Conservation (phyloP, 2,888 invertebrate genomes). For the Trichopoda pennipes region DNA sequence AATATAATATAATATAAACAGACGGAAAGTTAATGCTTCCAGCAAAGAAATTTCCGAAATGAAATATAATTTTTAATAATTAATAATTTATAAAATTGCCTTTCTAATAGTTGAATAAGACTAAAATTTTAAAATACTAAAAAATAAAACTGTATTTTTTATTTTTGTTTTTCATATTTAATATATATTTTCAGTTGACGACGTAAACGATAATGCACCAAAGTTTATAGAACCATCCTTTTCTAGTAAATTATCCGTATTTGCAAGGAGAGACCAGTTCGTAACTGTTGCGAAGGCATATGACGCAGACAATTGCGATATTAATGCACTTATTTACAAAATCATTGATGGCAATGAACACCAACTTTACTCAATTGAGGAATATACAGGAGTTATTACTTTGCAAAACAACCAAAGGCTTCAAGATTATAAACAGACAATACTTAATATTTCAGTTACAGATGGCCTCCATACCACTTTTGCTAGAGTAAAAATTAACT, state of each 20-base stretch:
- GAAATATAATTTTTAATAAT: too few species aligned
- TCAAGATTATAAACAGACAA: conserved; percentile 84
- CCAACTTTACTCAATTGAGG: conserved; percentile 87
- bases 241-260: conserved; percentile 88
- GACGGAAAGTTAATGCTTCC: too few species aligned
- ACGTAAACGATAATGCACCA: conserved; percentile 95
- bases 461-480: conserved; percentile 97
- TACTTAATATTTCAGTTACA: conserved; percentile 95
- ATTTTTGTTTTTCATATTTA: too few species aligned
- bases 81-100: too few species aligned
- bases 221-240: conserved; percentile 91
- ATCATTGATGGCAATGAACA: conserved; percentile 91
- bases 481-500: conserved; percentile 89
- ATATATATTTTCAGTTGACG: conserved; percentile 87
- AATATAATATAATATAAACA: too few species aligned
- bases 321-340: conserved; percentile 87
- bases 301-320: conserved; percentile 92
- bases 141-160: background rate
- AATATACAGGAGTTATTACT: conserved; percentile 84
- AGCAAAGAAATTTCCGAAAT: too few species aligned
- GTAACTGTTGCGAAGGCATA: conserved; percentile 93
- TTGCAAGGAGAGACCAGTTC: conserved; percentile 92
- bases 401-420: conserved; percentile 89
- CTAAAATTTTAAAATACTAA: too few species aligned
- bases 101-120: too few species aligned